These are phyloP conservation scores for Hyla sarda DNA, from an alignment of 2,113 vertebrate species.

Conservation along the genomic window DNA sequence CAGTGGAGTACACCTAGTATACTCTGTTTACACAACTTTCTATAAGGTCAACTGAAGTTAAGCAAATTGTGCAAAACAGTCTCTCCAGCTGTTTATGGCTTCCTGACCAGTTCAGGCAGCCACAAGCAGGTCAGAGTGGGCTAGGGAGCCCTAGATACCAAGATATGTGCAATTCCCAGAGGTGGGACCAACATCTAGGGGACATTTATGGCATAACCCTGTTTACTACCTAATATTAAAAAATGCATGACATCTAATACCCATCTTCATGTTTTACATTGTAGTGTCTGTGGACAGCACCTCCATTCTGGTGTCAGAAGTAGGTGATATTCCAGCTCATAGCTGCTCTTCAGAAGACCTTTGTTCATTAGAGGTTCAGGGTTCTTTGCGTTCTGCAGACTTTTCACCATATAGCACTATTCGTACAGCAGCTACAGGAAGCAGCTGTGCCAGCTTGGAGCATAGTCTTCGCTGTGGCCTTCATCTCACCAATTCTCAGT, in stretches of 20 bases:
- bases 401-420: conserved; percentile 75
- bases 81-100: no score
- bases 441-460: conserved; percentile 77
- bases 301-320: conserved; percentile 81
- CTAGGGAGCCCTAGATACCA: no score
- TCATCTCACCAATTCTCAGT: conserved; percentile 64
- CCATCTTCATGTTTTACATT: conserved; percentile 43
- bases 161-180: no score
- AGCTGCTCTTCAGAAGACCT: conserved; percentile 85
- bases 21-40: no score
- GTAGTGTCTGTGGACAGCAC: conserved; percentile 83
- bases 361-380: conserved; percentile 84
- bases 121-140: no score
- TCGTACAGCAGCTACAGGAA: conserved; percentile 68
- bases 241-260: background rate
- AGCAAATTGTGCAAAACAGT: no score
- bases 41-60: no score
- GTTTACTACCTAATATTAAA: background rate
- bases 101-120: no score
- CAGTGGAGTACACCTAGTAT: no score
- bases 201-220: no score
- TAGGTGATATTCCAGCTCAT: conserved; percentile 75
- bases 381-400: conserved; percentile 74
- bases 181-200: no score
- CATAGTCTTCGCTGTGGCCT: conserved; percentile 68